Evolutionary conservation across 92 coral and sea anemone species (phyloP).

Genomic region (Paramuricea clavata): DNA sequence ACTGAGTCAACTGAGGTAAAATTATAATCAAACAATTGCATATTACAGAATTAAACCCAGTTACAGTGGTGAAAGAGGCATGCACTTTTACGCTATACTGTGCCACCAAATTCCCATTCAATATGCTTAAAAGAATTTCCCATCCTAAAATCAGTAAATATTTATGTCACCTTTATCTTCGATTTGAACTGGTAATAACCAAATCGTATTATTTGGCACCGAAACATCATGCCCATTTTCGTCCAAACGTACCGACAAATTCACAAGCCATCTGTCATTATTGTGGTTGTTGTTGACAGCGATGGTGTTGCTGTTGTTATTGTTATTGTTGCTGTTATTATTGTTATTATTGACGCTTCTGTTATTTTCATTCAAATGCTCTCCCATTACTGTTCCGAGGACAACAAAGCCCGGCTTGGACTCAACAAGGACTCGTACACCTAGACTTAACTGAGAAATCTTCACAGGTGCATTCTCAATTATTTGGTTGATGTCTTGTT

Average conservation of each 20-base stretch:
- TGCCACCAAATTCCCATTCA: no score
- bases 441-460: not conserved
- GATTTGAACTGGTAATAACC: constrained; percentile 20
- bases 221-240: not conserved
- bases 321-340: not conserved
- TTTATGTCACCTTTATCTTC: not conserved
- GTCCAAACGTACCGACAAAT: constrained; percentile 10
- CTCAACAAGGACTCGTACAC: not conserved
- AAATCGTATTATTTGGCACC: not conserved
- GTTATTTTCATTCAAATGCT: not conserved
- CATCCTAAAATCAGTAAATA: not conserved
- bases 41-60: no score
- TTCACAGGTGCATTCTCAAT: not conserved
- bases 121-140: not conserved
- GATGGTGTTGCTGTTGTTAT: no score
- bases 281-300: not conserved
- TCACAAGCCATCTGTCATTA: not conserved
- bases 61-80: no score
- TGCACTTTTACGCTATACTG: not conserved
- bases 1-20: no score
- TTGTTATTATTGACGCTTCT: not conserved
- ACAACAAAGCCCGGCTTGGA: not conserved
- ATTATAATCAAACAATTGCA: no score
- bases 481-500: constrained; percentile 15
- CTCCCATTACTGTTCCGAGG: constrained; percentile 14